phyloP scores from a whole-genome alignment of 2,113 vertebrate species.

The Maccullochella peelii region DNA sequence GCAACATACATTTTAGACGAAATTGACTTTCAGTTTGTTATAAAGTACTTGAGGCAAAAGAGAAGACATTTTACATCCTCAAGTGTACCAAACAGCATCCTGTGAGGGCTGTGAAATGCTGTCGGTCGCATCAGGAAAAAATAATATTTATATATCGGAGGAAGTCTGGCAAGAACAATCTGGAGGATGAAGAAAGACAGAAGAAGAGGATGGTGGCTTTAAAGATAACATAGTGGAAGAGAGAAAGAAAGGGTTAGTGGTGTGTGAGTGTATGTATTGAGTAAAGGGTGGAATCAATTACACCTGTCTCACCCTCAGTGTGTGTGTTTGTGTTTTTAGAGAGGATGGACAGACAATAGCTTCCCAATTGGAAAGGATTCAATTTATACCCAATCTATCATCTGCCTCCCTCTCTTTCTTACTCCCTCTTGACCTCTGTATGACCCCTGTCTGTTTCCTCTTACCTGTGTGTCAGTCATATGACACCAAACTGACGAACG shows the following conservation, averaged over 20 bases:
- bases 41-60: neutral
- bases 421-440: constrained; percentile 23
- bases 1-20: constrained; percentile 12
- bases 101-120: constrained; percentile 12
- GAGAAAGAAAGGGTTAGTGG: constrained; percentile 23
- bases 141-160: constrained; percentile 11
- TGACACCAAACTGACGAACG: constrained; percentile 21
- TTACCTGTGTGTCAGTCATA: constrained; percentile 58
- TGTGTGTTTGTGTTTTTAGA: constrained; percentile 38
- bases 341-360: constrained; percentile 51
- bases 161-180: constrained; percentile 14
- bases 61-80: neutral
- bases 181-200: constrained; percentile 36
- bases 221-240: constrained; percentile 29
- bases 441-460: constrained; percentile 59
- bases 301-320: constrained; percentile 46
- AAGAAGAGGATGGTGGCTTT: constrained; percentile 23
- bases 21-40: constrained; percentile 38
- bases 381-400: constrained; percentile 55
- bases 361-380: constrained; percentile 58
- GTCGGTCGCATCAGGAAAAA: neutral
- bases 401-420: neutral
- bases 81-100: neutral
- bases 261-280: constrained; percentile 37
- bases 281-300: constrained; percentile 53